Evolutionary conservation across 2,888 invertebrate genomes (phyloP).

Genomic region (Meloe dianella): DNA sequence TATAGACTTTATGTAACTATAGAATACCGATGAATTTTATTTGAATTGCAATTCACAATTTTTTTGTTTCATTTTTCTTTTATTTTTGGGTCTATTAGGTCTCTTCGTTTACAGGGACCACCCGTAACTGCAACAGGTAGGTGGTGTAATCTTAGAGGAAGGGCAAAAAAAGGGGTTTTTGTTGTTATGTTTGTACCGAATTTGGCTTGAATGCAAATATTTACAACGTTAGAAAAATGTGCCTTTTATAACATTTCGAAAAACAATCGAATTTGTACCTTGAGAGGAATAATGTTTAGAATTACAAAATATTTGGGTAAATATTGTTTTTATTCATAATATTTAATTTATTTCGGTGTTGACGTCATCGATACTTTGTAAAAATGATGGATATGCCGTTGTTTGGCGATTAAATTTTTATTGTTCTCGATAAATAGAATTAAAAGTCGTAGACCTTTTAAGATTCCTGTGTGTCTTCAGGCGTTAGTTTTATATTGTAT

Average conservation of each 20-base stretch:
- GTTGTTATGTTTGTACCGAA: neutral
- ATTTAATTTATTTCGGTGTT: neutral
- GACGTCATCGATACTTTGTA: neutral
- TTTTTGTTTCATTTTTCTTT: neutral
- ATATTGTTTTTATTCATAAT: constrained; percentile 12
- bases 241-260: neutral
- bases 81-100: neutral
- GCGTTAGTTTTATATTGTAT: neutral
- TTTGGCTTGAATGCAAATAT: constrained; percentile 5
- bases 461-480: neutral
- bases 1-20: neutral
- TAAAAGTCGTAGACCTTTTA: neutral
- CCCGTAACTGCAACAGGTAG: neutral
- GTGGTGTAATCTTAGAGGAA: neutral
- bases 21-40: neutral
- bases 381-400: neutral
- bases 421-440: neutral
- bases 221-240: neutral
- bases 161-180: neutral
- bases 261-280: neutral
- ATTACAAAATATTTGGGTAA: constrained; percentile 9
- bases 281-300: neutral
- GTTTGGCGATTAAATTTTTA: neutral
- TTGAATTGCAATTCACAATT: neutral
- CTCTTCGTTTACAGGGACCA: neutral